Conservation (phyloP, 2,113 vertebrate genomes). For the Myotis davidii region DNA sequence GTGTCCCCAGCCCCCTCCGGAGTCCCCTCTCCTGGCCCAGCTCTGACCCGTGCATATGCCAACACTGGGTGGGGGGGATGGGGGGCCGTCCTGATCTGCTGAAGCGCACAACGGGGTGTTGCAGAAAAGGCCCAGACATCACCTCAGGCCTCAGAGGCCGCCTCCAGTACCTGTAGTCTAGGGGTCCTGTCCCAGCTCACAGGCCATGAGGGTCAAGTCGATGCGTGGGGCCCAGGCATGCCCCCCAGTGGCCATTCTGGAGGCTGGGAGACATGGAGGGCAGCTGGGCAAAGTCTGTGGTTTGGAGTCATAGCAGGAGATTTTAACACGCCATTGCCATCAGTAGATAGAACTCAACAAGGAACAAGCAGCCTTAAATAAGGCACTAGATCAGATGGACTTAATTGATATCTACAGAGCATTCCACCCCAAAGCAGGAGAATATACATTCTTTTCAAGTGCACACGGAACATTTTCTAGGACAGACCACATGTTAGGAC, state of each 20-base stretch:
- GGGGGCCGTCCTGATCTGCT: no score
- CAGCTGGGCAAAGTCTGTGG: neutral
- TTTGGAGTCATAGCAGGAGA: neutral
- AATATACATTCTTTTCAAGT: neutral
- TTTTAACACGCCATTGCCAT: neutral
- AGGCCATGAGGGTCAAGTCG: neutral
- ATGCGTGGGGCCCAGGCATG: neutral
- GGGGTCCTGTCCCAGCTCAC: neutral
- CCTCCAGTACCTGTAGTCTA: neutral
- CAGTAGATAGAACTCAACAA: neutral
- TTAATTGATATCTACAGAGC: neutral
- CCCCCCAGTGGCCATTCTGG: neutral
- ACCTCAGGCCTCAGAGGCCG: neutral
- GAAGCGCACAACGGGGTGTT: no score
- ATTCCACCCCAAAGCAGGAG: neutral
- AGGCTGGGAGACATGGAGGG: neutral
- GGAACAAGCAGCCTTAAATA: neutral
- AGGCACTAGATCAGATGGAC: neutral
- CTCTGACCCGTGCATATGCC: neutral
- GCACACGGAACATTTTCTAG: neutral
- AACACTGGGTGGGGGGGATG: no score
- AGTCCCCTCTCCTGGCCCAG: neutral
- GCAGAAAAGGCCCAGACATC: neutral
- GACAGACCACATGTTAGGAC: neutral
- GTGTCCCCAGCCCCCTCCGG: neutral